Conservation (phyloP, 2,888 invertebrate species). For the Kryphioiulus occultus region DNA sequence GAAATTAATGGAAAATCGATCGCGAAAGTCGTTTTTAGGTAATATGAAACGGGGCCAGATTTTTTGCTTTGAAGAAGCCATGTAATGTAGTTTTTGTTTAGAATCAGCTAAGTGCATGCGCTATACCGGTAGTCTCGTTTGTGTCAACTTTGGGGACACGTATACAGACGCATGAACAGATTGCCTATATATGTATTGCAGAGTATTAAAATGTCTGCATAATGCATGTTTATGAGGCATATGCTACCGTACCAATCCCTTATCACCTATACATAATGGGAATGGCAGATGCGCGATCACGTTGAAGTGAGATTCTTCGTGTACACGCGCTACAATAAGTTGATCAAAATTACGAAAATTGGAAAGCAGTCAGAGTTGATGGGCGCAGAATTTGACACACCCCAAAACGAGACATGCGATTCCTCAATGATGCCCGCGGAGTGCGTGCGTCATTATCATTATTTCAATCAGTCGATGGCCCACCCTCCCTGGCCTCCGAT, state of each 20-base stretch:
- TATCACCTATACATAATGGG: not conserved
- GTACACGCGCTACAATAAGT: not conserved
- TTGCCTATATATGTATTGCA: no score
- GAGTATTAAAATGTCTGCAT: no score
- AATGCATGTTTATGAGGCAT: not conserved
- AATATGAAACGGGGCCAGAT: constrained; percentile 16
- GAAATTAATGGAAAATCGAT: constrained; percentile 15
- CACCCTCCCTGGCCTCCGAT: not conserved
- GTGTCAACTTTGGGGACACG: no score
- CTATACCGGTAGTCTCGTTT: no score
- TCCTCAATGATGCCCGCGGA: not conserved
- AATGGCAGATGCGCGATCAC: not conserved
- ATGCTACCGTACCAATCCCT: not conserved
- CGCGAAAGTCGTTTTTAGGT: constrained; percentile 2
- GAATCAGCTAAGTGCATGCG: not conserved
- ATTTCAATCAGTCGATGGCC: not conserved
- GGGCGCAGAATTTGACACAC: not conserved
- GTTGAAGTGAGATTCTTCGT: not conserved
- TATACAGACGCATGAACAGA: no score
- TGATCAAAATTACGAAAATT: not conserved
- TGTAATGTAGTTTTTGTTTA: not conserved
- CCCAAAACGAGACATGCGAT: not conserved
- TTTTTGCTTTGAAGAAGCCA: not conserved
- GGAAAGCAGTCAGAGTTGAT: not conserved
- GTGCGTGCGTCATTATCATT: not conserved